Evolutionary conservation across 1,140 invertebrate genomes (phyloP), one percentile per base, ranked within the genome.

Genomic region (Drosophila saltans): DNA sequence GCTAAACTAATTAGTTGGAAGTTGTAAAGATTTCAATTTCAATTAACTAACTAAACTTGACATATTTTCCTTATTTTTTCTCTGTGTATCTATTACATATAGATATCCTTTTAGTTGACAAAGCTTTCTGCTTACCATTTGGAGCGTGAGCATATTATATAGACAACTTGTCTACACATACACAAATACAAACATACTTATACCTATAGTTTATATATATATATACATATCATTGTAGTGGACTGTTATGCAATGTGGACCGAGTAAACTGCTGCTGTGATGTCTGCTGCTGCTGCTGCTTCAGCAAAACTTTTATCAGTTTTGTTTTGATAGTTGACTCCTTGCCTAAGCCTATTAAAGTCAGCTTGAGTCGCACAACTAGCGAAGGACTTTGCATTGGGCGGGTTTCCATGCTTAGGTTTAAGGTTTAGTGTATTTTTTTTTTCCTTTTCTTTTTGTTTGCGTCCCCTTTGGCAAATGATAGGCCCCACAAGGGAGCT

Each of bases 271-370:
- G 33, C 33, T 7, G 6, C 6, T 3, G 33, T 5, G 33, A 36
- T 36, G 33, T 36, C 33, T 67, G 41, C 58, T 21, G 33, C 33
- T 67, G 41, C 58, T 21, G 33, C 16, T 72, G 66, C 68, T 41
- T 66, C 62, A 40, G 43, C 11, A 26, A 16, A 69, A 79, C 75
- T 88, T 86, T 86, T 86, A 86, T 86, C 77, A 74, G 80, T 77
- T 77, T 80, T 86, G 83, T 86, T 86, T 88, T 86, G 83, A 86
- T 86, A 86, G 83, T 86, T 86, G 84, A 88, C 83, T 88, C 76
- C 68, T 61, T 78, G 66, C 69, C 45, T 89, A 86, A 86, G 83
- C 83, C 83, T 89, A 88, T 86, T 86, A 86, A 89, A 60, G 80
- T 52, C 72, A 36, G 80, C 76, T 82, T 69, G 75, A 80, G 80